Evolutionary conservation across 1,140 invertebrate species (phyloP).

Genomic region (Ericerus pela): DNA sequence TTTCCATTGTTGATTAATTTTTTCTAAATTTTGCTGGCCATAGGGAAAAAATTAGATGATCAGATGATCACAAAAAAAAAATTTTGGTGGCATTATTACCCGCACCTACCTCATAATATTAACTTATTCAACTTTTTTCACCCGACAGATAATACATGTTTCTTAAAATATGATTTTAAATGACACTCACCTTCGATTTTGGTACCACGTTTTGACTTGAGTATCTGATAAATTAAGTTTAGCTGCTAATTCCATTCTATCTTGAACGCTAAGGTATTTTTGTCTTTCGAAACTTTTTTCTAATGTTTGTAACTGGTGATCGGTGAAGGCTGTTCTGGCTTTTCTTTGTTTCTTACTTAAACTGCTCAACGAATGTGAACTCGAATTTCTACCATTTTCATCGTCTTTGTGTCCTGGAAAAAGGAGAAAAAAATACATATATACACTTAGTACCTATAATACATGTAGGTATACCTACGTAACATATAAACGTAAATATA

Average conservation of each 20-base stretch:
- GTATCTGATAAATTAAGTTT: conserved; percentile 93
- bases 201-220: conserved; percentile 97
- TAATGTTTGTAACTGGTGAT: conserved; percentile 89
- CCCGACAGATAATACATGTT: too few species aligned
- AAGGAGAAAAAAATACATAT: conserved; percentile 6
- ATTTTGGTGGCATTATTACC: too few species aligned
- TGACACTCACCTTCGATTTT: conserved; percentile 73
- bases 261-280: conserved; percentile 97
- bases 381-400: conserved; percentile 28
- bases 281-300: conserved; percentile 96
- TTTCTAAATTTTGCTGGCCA: too few species aligned
- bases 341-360: conserved; percentile 85
- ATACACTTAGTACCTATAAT: neutral
- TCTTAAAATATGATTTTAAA: neutral
- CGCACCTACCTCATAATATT: too few species aligned
- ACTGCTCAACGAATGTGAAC: conserved; percentile 39
- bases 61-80: too few species aligned
- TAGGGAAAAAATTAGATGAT: too few species aligned
- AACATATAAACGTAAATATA: neutral
- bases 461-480: too few species aligned
- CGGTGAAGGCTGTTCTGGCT: conserved; percentile 94
- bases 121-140: too few species aligned
- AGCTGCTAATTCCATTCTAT: conserved; percentile 93
- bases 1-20: too few species aligned
- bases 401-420: conserved; percentile 27